Evolutionary conservation across 2,797 vertebrate species (phyloP).

Genomic region (Trachurus trachurus): DNA sequence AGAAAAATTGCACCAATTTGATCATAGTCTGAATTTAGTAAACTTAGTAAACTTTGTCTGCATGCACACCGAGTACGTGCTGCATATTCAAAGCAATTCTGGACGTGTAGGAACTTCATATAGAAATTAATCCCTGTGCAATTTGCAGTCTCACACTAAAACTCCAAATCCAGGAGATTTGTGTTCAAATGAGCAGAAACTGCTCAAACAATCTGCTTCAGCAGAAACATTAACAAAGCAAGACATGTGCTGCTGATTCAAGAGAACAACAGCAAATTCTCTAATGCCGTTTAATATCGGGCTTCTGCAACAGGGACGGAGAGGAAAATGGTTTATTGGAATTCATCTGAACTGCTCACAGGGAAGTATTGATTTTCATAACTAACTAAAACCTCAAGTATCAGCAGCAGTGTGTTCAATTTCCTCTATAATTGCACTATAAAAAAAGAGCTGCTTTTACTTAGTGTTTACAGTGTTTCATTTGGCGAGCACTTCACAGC

Average conservation of each 20-base stretch:
- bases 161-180: slow-evolving; percentile 29
- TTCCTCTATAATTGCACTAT: slow-evolving; percentile 3
- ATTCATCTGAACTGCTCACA: slow-evolving; percentile 46
- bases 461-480: slow-evolving; percentile 5
- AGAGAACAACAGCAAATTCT: slow-evolving; percentile 16
- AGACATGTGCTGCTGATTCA: slow-evolving; percentile 4
- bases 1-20: not conserved
- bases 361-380: slow-evolving; percentile 59
- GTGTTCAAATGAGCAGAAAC: slow-evolving; percentile 18
- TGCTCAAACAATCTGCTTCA: slow-evolving; percentile 30
- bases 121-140: slow-evolving; percentile 32
- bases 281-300: slow-evolving; percentile 32
- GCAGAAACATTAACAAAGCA: slow-evolving; percentile 10
- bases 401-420: slow-evolving; percentile 20
- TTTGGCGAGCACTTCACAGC: not conserved
- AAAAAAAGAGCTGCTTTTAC: not conserved
- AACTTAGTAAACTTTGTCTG: not conserved
- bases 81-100: slow-evolving; percentile 36
- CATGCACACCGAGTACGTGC: slow-evolving; percentile 24
- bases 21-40: not conserved
- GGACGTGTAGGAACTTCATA: slow-evolving; percentile 34
- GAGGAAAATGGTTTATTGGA: slow-evolving; percentile 45
- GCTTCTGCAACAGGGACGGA: slow-evolving; percentile 6
- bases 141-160: not conserved
- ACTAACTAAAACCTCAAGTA: slow-evolving; percentile 43